Evolutionary conservation across 2,888 invertebrate species (phyloP).

Genomic region (Nomada goodeniana): DNA sequence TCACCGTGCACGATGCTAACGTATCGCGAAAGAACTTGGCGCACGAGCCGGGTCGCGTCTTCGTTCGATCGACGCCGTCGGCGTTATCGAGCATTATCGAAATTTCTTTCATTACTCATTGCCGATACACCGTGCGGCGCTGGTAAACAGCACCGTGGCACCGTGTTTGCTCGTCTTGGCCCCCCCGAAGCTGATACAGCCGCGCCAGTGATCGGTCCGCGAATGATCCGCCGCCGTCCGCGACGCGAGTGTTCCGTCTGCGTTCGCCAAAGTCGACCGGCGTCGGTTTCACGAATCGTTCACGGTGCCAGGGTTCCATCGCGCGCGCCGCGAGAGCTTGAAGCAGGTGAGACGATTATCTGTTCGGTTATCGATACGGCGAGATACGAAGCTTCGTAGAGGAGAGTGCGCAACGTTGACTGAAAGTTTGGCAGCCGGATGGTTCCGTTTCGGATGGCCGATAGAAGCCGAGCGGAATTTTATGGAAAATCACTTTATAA

Average conservation of each 20-base stretch:
- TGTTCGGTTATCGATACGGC: too few species aligned
- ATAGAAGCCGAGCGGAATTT: background rate
- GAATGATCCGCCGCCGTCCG: constrained; percentile 20
- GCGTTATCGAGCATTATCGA: constrained; percentile 62
- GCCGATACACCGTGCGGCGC: constrained; percentile 42
- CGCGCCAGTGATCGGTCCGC: constrained; percentile 22
- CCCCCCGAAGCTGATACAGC: constrained; percentile 22
- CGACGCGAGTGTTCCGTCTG: constrained; percentile 3
- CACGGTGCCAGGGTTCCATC: background rate
- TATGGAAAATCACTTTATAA: too few species aligned
- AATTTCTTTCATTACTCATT: constrained; percentile 65
- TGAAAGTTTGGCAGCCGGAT: too few species aligned
- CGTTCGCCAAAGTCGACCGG: constrained; percentile 14
- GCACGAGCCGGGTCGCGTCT: background rate
- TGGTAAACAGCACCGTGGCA: constrained; percentile 53
- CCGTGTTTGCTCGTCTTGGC: constrained; percentile 22
- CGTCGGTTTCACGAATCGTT: constrained; percentile 3
- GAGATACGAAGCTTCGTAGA: too few species aligned
- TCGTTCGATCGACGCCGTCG: background rate
- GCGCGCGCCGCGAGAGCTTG: background rate
- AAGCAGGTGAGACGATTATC: background rate
- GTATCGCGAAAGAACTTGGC: constrained; percentile 2
- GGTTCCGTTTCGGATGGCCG: too few species aligned
- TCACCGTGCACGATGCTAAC: background rate
- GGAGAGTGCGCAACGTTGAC: too few species aligned